Percentiles rank a stretch among this genome's conserved stretches.
phyloP scores from a whole-genome alignment of 2,888 invertebrate species.

The Falcaria lacertinaria region DNA sequence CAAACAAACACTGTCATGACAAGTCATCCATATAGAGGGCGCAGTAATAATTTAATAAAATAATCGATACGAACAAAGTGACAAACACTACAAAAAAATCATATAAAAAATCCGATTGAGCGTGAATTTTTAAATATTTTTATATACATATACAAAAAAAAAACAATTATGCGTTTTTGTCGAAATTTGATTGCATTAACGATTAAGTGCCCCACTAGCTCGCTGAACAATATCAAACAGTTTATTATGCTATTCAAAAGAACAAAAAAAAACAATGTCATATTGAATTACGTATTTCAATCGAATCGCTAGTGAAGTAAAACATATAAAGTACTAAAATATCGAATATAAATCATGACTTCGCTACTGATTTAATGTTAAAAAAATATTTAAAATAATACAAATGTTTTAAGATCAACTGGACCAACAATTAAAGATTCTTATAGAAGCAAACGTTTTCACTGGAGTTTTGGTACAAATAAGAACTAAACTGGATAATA shows the following conservation, averaged over 20 bases:
- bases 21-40: background rate
- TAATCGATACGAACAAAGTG: constrained; percentile 1
- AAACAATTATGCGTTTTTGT: constrained; percentile 15
- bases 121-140: constrained; percentile 19
- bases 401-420: constrained; percentile 28
- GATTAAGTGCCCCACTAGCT: background rate
- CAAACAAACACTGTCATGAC: constrained; percentile 1
- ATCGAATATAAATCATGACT: background rate
- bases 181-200: background rate
- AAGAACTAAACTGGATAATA: constrained; percentile 17
- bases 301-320: background rate
- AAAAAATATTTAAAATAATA: constrained; percentile 26
- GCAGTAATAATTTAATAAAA: constrained; percentile 11
- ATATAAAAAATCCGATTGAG: constrained; percentile 17
- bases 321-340: background rate
- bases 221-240: background rate
- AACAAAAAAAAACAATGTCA: background rate
- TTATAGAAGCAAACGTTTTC: constrained; percentile 29
- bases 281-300: background rate
- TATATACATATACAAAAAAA: constrained; percentile 20
- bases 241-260: background rate
- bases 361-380: background rate
- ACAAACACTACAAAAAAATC: constrained; percentile 9
- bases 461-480: constrained; percentile 53
- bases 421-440: constrained; percentile 24